Evolutionary conservation across 2,888 invertebrate species (phyloP), one percentile per base, ranked within the genome.

Genomic region (Zaprionus lineosus): DNA sequence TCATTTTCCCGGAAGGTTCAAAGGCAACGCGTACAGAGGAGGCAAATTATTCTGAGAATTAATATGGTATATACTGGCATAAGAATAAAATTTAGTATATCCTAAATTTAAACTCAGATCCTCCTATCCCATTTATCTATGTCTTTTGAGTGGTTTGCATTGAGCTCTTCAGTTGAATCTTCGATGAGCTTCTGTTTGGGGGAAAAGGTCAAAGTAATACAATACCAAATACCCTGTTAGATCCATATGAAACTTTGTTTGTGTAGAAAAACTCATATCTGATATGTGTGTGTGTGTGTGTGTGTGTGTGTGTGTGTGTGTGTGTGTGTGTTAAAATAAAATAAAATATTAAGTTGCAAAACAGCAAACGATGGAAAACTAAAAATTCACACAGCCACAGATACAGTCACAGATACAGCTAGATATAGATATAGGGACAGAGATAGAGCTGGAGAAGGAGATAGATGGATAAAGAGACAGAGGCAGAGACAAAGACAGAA

Each of bases 301-400:
- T 48, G 59, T 79, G 3, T 28, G n/a, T 28, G n/a, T n/a, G n/a
- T 28, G n/a, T 44, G 34, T 19, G 3, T 28, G n/a, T 28, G n/a
- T n/a, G n/a, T 28, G n/a, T 44, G 34, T 19, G 58, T 48, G 59
- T 79, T 79, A 59, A 75, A 85, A 75, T 78, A 68, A 85, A 85
- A 78, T 85, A 74, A 65, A 62, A 84, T 78, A 78, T 82, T 66
- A 53, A 58, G 44, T 64, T 61, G 75, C 60, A 58, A 61, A 75
- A 65, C 67, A 62, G 43, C 66, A 59, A 37, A 24, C 24, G 8
- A 24, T 24, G 56, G 44, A 56, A 56, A 57, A 57, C 61, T 59
- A 43, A 62, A 74, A 75, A 79, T 57, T 65, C 63, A 62, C 73
- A 46, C 31, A 59, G 31, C 51, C 6, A 51, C 7, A 37, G 2